Percentiles rank a stretch among this genome's conserved stretches.
phyloP scores from a whole-genome alignment of 1,140 invertebrate genomes.

The Helicoverpa armigera region DNA sequence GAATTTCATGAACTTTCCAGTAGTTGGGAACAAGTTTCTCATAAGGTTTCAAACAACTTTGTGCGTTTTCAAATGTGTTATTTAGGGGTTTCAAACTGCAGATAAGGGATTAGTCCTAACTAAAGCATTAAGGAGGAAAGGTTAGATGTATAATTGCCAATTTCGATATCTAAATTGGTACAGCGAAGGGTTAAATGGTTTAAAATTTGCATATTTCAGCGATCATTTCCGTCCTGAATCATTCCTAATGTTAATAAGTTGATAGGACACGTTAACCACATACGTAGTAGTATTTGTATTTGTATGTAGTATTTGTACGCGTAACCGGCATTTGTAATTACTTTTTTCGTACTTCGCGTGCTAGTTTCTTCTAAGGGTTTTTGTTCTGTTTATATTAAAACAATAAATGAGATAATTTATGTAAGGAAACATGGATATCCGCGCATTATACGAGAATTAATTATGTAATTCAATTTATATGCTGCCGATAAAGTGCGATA shows the following conservation, averaged over 20 bases:
- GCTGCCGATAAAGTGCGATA: not conserved
- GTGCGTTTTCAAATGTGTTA: constrained; percentile 37
- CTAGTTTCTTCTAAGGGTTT: too few relatives aligned
- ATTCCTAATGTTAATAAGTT: constrained; percentile 9
- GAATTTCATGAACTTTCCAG: constrained; percentile 39
- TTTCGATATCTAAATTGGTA: constrained; percentile 41
- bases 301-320: too few relatives aligned
- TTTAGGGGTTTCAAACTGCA: constrained; percentile 19
- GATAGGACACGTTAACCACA: constrained; percentile 1
- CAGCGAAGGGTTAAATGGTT: constrained; percentile 36
- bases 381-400: not conserved
- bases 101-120: not conserved
- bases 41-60: constrained; percentile 29
- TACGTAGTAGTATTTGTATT: too few relatives aligned
- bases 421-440: not conserved
- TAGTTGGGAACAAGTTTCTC: constrained; percentile 40
- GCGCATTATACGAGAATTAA: not conserved
- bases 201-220: constrained; percentile 39
- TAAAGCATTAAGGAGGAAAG: constrained; percentile 13
- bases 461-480: constrained; percentile 3
- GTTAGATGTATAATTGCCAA: constrained; percentile 14
- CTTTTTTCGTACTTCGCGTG: not conserved
- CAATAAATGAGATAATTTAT: not conserved
- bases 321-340: not conserved
- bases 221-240: constrained; percentile 24